Conservation (phyloP, 1,140 invertebrate genomes). For the Caenorhabditis briggsae region DNA sequence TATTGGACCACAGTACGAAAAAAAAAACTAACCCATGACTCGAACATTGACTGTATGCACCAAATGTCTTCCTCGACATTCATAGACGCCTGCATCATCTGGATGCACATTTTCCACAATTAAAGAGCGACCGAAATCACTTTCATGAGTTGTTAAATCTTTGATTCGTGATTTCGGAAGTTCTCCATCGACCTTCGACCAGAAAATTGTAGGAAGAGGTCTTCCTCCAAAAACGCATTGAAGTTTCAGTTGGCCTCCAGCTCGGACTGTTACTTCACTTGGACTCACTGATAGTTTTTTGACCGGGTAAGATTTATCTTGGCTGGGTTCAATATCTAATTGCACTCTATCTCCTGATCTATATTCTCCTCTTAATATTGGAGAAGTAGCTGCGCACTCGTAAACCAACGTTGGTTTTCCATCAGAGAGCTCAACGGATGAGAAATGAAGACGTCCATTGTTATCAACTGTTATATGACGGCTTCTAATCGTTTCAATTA, state of each 20-base stretch:
- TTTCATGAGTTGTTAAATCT: constrained; percentile 58
- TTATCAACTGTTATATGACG: constrained; percentile 70
- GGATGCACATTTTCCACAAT: constrained; percentile 72
- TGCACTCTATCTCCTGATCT: constrained; percentile 70
- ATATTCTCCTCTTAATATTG: constrained; percentile 71
- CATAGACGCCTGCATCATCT: constrained; percentile 69
- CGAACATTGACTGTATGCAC: constrained; percentile 67
- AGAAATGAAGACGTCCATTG: constrained; percentile 69
- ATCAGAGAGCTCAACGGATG: constrained; percentile 66
- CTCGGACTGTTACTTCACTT: constrained; percentile 65
- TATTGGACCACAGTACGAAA: background rate
- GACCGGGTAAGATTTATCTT: constrained; percentile 10
- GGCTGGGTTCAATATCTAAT: constrained; percentile 62
- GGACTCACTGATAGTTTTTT: constrained; percentile 33
- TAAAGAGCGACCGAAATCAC: constrained; percentile 68
- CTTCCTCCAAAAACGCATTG: constrained; percentile 74
- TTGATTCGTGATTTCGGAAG: constrained; percentile 69
- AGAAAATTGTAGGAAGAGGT: constrained; percentile 66
- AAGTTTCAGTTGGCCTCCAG: constrained; percentile 70
- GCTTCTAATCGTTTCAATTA: constrained; percentile 68
- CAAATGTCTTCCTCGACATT: constrained; percentile 64
- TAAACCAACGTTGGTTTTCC: constrained; percentile 68
- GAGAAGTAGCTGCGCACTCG: constrained; percentile 71
- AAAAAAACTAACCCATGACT: constrained; percentile 56
- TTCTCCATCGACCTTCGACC: constrained; percentile 69